Evolutionary conservation across 2,113 vertebrate species (phyloP).

Genomic region (Vulpes ferrilata): DNA sequence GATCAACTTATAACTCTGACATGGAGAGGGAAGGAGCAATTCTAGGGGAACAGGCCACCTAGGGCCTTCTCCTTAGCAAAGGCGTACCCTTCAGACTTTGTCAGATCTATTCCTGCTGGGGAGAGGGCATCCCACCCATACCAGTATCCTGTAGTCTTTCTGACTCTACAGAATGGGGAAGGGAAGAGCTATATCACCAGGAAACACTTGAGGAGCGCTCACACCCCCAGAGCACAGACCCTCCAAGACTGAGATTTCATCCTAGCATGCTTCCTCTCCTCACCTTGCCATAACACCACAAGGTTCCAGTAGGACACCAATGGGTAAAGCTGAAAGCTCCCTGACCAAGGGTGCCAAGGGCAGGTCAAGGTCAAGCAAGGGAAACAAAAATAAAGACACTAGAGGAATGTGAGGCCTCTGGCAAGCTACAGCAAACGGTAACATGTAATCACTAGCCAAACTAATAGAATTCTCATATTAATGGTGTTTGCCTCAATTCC

Average conservation of each 20-base stretch:
- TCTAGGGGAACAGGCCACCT: not conserved
- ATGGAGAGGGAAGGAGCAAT: not conserved
- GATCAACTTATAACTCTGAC: not conserved
- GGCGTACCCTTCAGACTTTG: not conserved
- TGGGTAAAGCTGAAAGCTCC: not conserved
- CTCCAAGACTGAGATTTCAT: not conserved
- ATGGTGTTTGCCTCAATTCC: not conserved
- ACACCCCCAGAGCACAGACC: not conserved
- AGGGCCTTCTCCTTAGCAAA: not conserved
- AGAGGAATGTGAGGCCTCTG: not conserved
- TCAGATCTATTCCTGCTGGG: not conserved
- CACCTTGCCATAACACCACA: not conserved
- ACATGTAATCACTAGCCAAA: not conserved
- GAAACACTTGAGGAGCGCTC: not conserved
- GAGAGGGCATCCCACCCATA: not conserved
- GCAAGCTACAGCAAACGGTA: not conserved
- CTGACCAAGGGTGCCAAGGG: not conserved
- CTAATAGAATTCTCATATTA: not conserved
- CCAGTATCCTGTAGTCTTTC: not conserved
- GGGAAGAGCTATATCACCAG: not conserved
- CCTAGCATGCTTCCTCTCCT: too few species aligned
- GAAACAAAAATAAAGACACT: not conserved
- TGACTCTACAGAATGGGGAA: not conserved
- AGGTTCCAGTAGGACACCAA: not conserved
- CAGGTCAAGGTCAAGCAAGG: not conserved